A percentile compares a stretch with the other conserved stretches of the same genome.
Evolutionary conservation across 2,797 vertebrate species (phyloP).

Genomic region (Hirundo rustica): DNA sequence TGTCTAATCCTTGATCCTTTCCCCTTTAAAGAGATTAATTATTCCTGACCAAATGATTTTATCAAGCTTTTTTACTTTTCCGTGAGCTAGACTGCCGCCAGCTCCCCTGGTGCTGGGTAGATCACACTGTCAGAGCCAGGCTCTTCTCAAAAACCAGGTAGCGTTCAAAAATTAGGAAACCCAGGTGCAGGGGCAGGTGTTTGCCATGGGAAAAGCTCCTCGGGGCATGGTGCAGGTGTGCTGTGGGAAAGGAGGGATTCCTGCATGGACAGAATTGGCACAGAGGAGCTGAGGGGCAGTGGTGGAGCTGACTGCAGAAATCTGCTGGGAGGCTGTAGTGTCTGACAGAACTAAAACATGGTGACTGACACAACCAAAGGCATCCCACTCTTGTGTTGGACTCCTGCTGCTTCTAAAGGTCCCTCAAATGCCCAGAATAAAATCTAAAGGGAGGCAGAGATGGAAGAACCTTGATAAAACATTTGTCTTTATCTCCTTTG

Average conservation of each 20-base stretch:
- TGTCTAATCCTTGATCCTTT: background rate
- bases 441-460: background rate
- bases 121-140: background rate
- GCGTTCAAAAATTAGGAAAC: background rate
- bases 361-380: background rate
- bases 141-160: background rate
- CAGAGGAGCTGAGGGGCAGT: background rate
- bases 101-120: fast-evolving
- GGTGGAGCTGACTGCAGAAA: background rate
- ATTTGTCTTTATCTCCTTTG: background rate
- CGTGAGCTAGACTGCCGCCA: fast-evolving
- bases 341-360: background rate
- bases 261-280: background rate
- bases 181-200: background rate
- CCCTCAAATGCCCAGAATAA: background rate
- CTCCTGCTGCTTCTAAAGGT: background rate
- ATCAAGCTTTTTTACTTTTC: background rate
- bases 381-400: background rate
- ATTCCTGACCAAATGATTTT: background rate
- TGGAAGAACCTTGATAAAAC: background rate
- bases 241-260: background rate
- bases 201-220: background rate
- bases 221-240: background rate
- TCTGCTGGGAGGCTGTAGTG: background rate
- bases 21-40: background rate